Percentiles rank a stretch among this genome's conserved stretches.
phyloP scores from a whole-genome alignment of 92 coral and sea anemone genomes.

The Paragorgia papillata region DNA sequence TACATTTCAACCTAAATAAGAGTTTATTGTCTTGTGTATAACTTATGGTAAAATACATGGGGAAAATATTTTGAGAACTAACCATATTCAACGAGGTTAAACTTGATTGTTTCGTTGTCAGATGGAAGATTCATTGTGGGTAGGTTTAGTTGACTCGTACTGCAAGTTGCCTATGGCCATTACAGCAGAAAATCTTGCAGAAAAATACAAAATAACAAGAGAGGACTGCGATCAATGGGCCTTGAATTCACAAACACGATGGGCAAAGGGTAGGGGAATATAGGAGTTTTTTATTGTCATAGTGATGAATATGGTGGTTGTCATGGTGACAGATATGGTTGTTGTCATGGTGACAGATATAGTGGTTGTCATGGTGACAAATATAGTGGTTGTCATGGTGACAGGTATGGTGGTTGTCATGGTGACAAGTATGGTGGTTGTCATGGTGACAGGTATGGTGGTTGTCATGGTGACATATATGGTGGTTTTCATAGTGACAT shows the following conservation, averaged over 20 bases:
- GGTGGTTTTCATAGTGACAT: no score
- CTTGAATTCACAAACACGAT: slow-evolving; percentile 86
- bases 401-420: no score
- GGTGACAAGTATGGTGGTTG: background rate
- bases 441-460: background rate
- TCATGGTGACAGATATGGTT: no score
- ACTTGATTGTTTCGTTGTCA: slow-evolving; percentile 20
- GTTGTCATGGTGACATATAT: background rate
- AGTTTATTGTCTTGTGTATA: no score
- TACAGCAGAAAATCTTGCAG: slow-evolving; percentile 96
- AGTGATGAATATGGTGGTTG: no score
- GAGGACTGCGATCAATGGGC: slow-evolving; percentile 93
- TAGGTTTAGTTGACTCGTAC: slow-evolving; percentile 82
- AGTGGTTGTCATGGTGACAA: no score
- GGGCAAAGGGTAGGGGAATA: slow-evolving; percentile 77
- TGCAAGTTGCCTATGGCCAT: slow-evolving; percentile 91
- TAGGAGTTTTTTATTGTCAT: no score
- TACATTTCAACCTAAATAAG: no score
- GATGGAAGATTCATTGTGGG: slow-evolving; percentile 97
- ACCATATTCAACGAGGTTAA: background rate
- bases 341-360: no score
- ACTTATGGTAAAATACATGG: no score
- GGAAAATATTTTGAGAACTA: no score
- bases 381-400: no score
- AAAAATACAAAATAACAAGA: slow-evolving; percentile 81